Evolutionary conservation across 2,888 invertebrate species (phyloP).

Genomic region (Xiphydria camelus): DNA sequence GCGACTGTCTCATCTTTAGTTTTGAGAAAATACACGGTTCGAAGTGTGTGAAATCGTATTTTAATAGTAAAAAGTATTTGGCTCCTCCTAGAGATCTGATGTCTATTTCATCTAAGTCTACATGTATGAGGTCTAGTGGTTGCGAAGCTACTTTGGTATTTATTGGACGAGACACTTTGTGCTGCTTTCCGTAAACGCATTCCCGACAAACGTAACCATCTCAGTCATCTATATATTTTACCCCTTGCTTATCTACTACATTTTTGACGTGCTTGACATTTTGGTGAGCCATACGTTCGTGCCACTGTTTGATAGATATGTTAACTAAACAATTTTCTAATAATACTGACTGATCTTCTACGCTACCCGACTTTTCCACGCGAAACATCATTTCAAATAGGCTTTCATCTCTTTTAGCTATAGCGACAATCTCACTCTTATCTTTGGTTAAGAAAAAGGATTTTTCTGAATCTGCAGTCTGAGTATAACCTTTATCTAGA

Average conservation of each 20-base stretch:
- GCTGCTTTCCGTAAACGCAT: background rate
- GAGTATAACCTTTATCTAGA: conserved; percentile 22
- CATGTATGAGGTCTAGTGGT: conserved; percentile 33
- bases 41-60: conserved; percentile 34
- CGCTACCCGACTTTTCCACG: too few species aligned
- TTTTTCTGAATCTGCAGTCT: conserved; percentile 17
- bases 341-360: background rate
- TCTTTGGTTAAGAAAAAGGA: conserved; percentile 17
- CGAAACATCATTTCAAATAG: conserved; percentile 19
- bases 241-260: too few species aligned
- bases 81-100: conserved; percentile 33
- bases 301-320: conserved; percentile 16
- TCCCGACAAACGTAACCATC: too few species aligned
- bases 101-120: conserved; percentile 36
- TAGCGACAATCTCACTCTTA: conserved; percentile 10
- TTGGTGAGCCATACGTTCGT: conserved; percentile 18
- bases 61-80: conserved; percentile 35
- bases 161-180: too few species aligned
- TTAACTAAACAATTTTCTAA: too few species aligned
- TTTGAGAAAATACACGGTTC: conserved; percentile 38
- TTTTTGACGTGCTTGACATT: conserved; percentile 3
- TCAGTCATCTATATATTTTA: too few species aligned
- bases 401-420: conserved; percentile 12
- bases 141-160: conserved; percentile 28
- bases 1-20: conserved; percentile 31